A percentile compares a stretch with the other conserved stretches of the same genome.
These are phyloP conservation scores for Diorhabda carinulata DNA, from an alignment of 1,140 invertebrate species.

Conservation along the genomic window DNA sequence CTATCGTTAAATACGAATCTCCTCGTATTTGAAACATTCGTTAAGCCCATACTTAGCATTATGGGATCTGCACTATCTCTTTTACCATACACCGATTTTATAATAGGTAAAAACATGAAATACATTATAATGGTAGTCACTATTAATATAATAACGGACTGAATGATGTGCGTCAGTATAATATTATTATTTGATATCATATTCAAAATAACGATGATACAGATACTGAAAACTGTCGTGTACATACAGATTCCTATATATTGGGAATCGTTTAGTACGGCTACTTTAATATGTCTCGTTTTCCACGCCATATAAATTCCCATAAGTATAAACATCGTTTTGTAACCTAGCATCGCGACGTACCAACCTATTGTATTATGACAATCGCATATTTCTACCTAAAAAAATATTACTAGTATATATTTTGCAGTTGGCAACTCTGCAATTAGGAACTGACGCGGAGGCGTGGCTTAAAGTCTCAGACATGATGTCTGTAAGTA, in stretches of 20 bases:
- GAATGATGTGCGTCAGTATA: slow-evolving; percentile 71
- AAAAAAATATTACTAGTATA: slow-evolving; percentile 14
- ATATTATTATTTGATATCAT: slow-evolving; percentile 81
- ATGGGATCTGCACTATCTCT: slow-evolving; percentile 70
- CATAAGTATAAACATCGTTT: slow-evolving; percentile 80
- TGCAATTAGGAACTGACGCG: no score
- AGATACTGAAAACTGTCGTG: slow-evolving; percentile 83
- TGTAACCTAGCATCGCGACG: slow-evolving; percentile 82
- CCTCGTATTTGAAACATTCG: slow-evolving; percentile 83
- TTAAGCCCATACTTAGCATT: slow-evolving; percentile 81
- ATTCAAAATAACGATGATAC: slow-evolving; percentile 80
- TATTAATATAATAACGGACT: slow-evolving; percentile 75
- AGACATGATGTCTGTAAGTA: no score
- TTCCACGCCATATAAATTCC: slow-evolving; percentile 98
- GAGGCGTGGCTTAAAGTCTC: no score
- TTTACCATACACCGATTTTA: slow-evolving; percentile 54
- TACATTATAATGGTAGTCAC: slow-evolving; percentile 84
- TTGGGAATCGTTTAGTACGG: slow-evolving; percentile 95
- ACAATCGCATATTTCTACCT: slow-evolving; percentile 84
- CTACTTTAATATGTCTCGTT: slow-evolving; percentile 92
- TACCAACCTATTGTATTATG: slow-evolving; percentile 83
- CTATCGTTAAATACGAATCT: slow-evolving; percentile 68
- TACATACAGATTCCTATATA: slow-evolving; percentile 94
- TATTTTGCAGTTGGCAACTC: no score
- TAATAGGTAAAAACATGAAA: slow-evolving; percentile 82